Evolutionary conservation across 2,113 vertebrate species (phyloP), one percentile per base, ranked within the genome.

Genomic region (Lucifuga dentata): DNA sequence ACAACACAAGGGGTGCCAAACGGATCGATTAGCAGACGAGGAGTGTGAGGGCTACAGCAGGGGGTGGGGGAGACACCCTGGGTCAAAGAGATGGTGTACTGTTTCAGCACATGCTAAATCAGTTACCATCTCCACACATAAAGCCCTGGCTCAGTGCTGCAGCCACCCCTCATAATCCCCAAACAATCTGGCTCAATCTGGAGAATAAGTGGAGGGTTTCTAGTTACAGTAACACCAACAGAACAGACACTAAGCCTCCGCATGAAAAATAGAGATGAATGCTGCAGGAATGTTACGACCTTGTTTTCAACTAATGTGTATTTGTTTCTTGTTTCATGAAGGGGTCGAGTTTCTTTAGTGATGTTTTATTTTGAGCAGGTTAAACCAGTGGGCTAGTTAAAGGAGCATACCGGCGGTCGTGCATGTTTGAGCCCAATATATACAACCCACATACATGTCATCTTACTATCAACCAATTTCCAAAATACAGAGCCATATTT

Each of bases 41-140:
- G 89, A 79, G 82, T 86, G 86, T 73, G 79, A 89, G 85, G 85
- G 83, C 87, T 90, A 63, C 85, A 86, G 86, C 78, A 20, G 88
- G 90, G 41, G 80, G 89, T 52, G 79, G 80, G 65, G 19, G 71
- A 87, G 86, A 91, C 87, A 80, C 83, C 81, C 74, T 41, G 86
- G 91, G 92, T 92, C 91, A 92, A 88, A 91, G 86, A 88, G 87
- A 88, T 12, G 90, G 92, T 92, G 89, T 93, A 72, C 61, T 62
- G 85, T 93, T 93, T 90, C 92, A 90, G 84, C 90, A 90, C 91
- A 92, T 92, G 91, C 89, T 92, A 92, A 92, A 92, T 92, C 90
- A 91, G 90, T 92, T 92, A 92, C 81, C 83, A 80, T 83, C 83
- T 75, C 85, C 59, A 63, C 70, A 62, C 81, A 68, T 82, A 81